Evolutionary conservation across 2,888 invertebrate genomes (phyloP).

Genomic region (Caenorhabditis sinica): DNA sequence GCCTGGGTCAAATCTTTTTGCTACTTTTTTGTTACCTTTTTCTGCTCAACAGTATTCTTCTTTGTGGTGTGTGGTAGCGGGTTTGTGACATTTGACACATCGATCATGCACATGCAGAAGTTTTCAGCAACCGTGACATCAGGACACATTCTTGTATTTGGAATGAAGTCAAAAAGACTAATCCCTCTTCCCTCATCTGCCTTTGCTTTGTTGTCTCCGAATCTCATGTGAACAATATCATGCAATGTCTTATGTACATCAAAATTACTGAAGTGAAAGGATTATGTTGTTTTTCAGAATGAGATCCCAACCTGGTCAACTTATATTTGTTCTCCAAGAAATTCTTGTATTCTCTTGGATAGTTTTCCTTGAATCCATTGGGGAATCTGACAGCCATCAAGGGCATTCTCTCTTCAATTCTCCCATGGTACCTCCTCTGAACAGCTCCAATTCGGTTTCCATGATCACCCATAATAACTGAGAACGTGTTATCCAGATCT

Average conservation of each 20-base stretch:
- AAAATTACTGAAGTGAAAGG: constrained; percentile 84
- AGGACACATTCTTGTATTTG: constrained; percentile 68
- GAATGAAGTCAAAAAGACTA: constrained; percentile 71
- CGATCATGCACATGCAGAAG: constrained; percentile 76
- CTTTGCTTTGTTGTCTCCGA: constrained; percentile 49
- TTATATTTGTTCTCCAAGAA: constrained; percentile 69
- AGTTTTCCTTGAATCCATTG: constrained; percentile 79
- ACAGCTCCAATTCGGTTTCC: constrained; percentile 85
- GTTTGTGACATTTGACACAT: constrained; percentile 31
- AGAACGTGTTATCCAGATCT: constrained; percentile 74
- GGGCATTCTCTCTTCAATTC: constrained; percentile 85
- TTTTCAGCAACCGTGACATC: constrained; percentile 75
- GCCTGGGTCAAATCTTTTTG: constrained; percentile 67
- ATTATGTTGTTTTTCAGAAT: not conserved
- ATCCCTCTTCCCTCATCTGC: constrained; percentile 67
- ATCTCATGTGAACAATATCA: constrained; percentile 77
- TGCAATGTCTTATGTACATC: constrained; percentile 84
- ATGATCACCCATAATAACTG: constrained; percentile 84
- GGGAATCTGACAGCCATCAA: constrained; percentile 84
- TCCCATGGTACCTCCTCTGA: constrained; percentile 71
- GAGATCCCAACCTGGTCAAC: constrained; percentile 63
- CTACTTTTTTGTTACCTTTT: constrained; percentile 38
- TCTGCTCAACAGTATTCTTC: constrained; percentile 29
- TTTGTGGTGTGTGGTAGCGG: constrained; percentile 37
- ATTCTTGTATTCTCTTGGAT: constrained; percentile 69